Base-by-base conservation (phyloP, 2,888 invertebrate species). In the Drosophila anceps region DNA sequence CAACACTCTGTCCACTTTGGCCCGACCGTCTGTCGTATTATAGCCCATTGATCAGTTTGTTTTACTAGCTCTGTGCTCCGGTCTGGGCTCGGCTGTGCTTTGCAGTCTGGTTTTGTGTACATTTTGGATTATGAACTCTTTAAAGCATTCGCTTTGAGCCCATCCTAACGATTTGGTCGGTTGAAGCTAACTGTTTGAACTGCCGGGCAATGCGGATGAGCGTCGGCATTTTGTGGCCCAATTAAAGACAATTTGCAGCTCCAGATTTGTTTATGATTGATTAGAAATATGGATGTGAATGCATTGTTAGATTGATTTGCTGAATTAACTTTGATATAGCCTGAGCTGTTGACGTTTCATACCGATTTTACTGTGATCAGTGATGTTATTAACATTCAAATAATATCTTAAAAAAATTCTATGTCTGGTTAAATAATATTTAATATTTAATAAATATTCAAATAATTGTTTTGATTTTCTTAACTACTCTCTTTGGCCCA, bases 31-130 rank as follows among this genome's bases (percentile, higher is more conserved):
- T 61, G 66, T 75, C 70, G 69, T 74, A 81, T 84, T 86, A 79
- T 77, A 73, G 81, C 71, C 86, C 89, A 88, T 85, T 88, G 85
- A 85, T 86, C 89, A 82, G 85, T 88, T 82, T 88, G 86, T 85
- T 88, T 84, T 83, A 78, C 84, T 67, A 76, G 83, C 83, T 76
- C 50, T 61, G 69, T 59, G 58, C 48, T 29, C 33, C 60, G 57
- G 48, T 27, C 55, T 31, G 57, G 53, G 10, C 43, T 13, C 24
- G 48, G 12, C 35, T 20, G 18, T 51, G 58, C 53, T 48, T 48
- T 44, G 43, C 44, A 37, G 76, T 77, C 77, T 77, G 78, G 61
- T 66, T 41, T 69, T 82, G 81, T 81, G 81, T 81, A 81, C 81
- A 73, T 71, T 82, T 75, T 67, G 82, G 83, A 82, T 81, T 81